These are phyloP conservation scores for Catostylus mosaicus DNA, from an alignment of 30 jellyfish, hydroid and myxozoan species.

Conservation along the genomic window DNA sequence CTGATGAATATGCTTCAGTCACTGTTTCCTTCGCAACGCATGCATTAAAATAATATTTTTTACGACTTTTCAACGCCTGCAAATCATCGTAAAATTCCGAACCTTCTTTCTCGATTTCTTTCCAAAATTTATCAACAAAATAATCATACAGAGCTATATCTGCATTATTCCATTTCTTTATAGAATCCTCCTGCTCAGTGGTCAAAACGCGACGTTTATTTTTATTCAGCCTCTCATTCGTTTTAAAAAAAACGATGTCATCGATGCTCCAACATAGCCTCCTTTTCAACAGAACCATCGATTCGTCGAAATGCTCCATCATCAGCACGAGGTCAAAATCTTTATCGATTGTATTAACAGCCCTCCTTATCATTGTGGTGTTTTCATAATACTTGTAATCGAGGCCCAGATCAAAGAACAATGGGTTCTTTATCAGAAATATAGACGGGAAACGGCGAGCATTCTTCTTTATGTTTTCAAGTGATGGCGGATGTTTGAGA, in stretches of 20 bases:
- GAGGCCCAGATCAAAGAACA: constrained; percentile 92
- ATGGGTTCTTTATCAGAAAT: constrained; percentile 83
- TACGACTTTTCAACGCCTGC: constrained; percentile 67
- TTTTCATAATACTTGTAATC: constrained; percentile 77
- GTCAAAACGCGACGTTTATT: constrained; percentile 77
- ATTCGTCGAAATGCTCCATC: constrained; percentile 98
- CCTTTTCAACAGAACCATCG: constrained; percentile 91
- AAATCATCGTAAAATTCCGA: constrained; percentile 88
- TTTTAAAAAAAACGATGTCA: constrained; percentile 92
- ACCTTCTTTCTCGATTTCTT: constrained; percentile 91
- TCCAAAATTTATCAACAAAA: constrained; percentile 88
- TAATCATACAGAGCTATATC: constrained; percentile 85
- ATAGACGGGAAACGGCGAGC: constrained; percentile 86
- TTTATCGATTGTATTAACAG: constrained; percentile 71
- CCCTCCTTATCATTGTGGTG: constrained; percentile 77
- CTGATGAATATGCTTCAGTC: constrained; percentile 89
- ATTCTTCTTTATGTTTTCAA: constrained; percentile 57
- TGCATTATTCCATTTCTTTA: constrained; percentile 88
- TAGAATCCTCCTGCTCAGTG: constrained; percentile 51
- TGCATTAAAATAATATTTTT: constrained; percentile 62
- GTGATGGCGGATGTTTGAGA: constrained; percentile 82
- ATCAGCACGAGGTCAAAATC: constrained; percentile 87
- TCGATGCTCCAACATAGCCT: constrained; percentile 94
- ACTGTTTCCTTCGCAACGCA: constrained; percentile 89
- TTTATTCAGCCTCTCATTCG: constrained; percentile 93